Conservation (phyloP, 2,113 vertebrate species). For the Odocoileus hemionus region DNA sequence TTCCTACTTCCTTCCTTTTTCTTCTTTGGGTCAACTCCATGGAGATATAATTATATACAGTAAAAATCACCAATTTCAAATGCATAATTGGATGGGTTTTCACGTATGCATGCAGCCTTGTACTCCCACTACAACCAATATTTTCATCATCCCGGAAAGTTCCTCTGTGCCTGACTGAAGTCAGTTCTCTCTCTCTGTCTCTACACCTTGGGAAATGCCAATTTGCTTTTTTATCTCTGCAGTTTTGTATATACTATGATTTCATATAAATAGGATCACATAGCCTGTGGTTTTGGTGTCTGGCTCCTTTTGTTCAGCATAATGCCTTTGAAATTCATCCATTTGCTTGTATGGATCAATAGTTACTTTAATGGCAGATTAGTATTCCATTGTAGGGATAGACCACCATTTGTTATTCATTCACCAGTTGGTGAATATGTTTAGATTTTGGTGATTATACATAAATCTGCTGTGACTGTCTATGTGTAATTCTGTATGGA, state of each 20-base stretch:
- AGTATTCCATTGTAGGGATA: not conserved
- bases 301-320: not conserved
- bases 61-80: not conserved
- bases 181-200: not conserved
- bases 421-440: not conserved
- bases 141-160: not conserved
- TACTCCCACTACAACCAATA: not conserved
- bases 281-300: not conserved
- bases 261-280: not conserved
- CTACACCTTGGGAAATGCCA: not conserved
- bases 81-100: not conserved
- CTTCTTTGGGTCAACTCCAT: not conserved
- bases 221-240: not conserved
- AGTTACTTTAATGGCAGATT: not conserved
- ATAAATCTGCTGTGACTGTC: not conserved
- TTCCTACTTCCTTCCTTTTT: not conserved
- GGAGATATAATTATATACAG: not conserved
- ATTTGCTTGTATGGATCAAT: not conserved
- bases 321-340: not conserved
- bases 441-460: not conserved
- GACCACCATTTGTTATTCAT: not conserved
- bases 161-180: not conserved
- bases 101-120: not conserved
- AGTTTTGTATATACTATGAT: not conserved
- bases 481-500: not conserved